phyloP scores from a whole-genome alignment of 2,113 vertebrate species.

The Scomber colias region DNA sequence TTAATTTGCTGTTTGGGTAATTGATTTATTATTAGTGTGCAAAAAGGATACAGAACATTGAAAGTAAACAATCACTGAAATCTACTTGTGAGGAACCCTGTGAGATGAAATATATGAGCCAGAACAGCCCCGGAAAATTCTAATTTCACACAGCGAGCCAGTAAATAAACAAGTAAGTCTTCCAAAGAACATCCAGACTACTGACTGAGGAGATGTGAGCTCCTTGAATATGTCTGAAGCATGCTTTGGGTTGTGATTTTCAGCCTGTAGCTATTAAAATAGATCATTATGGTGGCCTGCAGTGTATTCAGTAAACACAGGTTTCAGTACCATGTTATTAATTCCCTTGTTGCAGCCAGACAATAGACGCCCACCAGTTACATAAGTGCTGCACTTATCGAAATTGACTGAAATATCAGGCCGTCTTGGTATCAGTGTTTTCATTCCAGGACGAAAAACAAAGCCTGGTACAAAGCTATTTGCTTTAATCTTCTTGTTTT shows the following conservation, averaged over 20 bases:
- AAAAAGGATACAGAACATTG: constrained; percentile 38
- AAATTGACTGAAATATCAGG: constrained; percentile 25
- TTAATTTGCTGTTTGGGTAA: not conserved
- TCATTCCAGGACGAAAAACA: not conserved
- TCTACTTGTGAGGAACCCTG: constrained; percentile 27
- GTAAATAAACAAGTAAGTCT: constrained; percentile 34
- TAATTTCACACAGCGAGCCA: constrained; percentile 37
- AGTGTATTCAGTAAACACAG: not conserved
- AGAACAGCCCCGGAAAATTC: constrained; percentile 50
- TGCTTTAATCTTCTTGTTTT: not conserved
- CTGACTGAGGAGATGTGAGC: not conserved
- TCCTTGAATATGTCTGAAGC: not conserved
- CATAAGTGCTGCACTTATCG: constrained; percentile 26
- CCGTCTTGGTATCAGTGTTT: constrained; percentile 16
- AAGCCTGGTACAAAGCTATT: not conserved
- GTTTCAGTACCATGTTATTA: constrained; percentile 6
- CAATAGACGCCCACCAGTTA: constrained; percentile 1
- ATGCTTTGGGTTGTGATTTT: not conserved
- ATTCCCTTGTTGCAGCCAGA: constrained; percentile 12
- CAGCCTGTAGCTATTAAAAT: not conserved
- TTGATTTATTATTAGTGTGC: not conserved
- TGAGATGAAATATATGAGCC: constrained; percentile 38
- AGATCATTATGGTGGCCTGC: constrained; percentile 2
- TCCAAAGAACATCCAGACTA: constrained; percentile 4
- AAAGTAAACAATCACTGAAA: constrained; percentile 54